Evolutionary conservation across 35 echinoderm and acorn worm species (phyloP), one percentile per base, ranked within the genome.

Genomic region (Anneissia japonica): DNA sequence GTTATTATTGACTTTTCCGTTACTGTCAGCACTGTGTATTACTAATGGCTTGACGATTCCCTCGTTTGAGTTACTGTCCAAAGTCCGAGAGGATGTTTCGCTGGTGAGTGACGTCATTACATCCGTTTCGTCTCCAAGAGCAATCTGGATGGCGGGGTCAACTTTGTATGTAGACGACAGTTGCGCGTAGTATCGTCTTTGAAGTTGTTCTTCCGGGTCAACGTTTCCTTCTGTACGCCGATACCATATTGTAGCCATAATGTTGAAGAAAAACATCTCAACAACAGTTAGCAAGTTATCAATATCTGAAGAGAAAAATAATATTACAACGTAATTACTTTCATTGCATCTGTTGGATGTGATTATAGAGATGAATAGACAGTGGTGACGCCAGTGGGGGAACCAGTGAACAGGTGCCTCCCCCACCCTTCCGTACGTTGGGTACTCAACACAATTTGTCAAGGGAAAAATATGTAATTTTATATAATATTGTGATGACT

Each of bases 231-330:
- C 86, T 26, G 88, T 29, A 0, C 91, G 85, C 21, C 95, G 81
- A 85, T 93, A 97, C 91, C 91, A 97, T 33, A 86, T 75, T 9
- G 88, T 93, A 23, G 95, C 95, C 35, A 97, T 82, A 5, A 97
- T 82, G 77, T 87, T 91, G 84, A 97, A 97, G 75, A 93, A 75
- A 72, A 93, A 97, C 95, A 97, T 97, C 64, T 97, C 95, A 12
- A 97, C 82, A 36, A 97, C 93, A 16, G 79, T 85, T 4, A 90
- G 77, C 13, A 97, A 80, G 55, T 88, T 88, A 43, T 93, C 72
- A 36, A 93, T 91, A 55, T 88, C 95, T 97, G 89, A 28, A 81
- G 33, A 72, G 10, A 31, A 30, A 82, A 14, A 21, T n/a, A n/a
- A n/a, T n/a, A n/a, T n/a, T n/a, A n/a, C n/a, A n/a, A n/a, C n/a